phyloP scores from a whole-genome alignment of 2,888 invertebrate genomes.

The Strigamia crassipes region DNA sequence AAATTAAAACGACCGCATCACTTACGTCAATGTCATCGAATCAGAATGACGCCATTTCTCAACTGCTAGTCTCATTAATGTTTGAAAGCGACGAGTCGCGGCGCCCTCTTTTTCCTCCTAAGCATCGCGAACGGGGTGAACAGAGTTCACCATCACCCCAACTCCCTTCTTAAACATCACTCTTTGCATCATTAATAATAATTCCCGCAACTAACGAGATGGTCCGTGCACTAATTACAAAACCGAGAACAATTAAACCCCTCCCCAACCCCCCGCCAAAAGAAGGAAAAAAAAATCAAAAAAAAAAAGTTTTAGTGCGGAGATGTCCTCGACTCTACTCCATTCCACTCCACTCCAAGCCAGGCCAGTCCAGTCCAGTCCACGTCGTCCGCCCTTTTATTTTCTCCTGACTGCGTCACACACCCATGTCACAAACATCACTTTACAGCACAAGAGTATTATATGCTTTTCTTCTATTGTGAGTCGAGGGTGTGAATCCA shows the following conservation, averaged over 20 bases:
- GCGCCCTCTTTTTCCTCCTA: not conserved
- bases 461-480: conserved; percentile 38
- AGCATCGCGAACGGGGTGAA: not conserved
- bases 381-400: not conserved
- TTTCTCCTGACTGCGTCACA: not conserved
- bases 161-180: not conserved
- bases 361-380: too few relatives aligned
- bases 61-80: not conserved
- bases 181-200: not conserved
- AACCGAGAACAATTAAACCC: not conserved
- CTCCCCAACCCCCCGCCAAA: too few relatives aligned
- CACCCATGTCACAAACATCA: conserved; percentile 26
- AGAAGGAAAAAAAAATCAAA: not conserved
- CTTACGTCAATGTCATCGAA: not conserved
- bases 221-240: not conserved
- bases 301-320: not conserved
- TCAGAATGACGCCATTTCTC: not conserved
- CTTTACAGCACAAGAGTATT: conserved; percentile 38
- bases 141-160: not conserved
- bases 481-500: conserved; percentile 42
- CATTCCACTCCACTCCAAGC: not conserved
- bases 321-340: not conserved
- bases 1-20: not conserved
- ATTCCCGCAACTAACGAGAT: not conserved
- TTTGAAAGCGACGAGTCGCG: not conserved